Base-by-base conservation (phyloP, 1,140 invertebrate species). In the Antheraea mylitta region DNA sequence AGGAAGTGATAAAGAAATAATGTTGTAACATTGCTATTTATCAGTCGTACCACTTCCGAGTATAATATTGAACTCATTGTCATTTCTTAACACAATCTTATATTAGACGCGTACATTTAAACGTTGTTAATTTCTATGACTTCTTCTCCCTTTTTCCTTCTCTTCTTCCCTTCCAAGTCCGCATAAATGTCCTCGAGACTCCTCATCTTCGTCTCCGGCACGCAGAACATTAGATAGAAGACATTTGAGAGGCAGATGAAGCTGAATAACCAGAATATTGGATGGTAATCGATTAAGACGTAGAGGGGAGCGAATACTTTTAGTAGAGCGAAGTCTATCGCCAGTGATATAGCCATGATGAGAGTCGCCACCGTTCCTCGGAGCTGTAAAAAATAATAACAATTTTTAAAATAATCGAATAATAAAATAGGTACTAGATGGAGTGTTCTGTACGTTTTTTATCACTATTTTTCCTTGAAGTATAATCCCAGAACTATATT, bases 171-270 rank as follows among this genome's bases (percentile, higher is more conserved):
- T 59, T 88, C 85, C 66, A 91, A 71, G 62, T 91, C 89, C 0
- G 83, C 80, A 66, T 91, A 91, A 58, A 96, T 96, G 76, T 96
- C 95, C 78, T 96, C 95, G 30, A 96, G 83, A n/a, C 88, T 94
- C 71, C 95, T 94, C 67, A 96, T 96, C 79, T 96, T 96, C 0
- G 96, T 97, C 82, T 97, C 96, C 5, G 96, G 96, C 0, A 96
- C 93, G 64, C 94, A 94, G 73, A 94, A 92, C 22, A 94, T 94
- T 2, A 95, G 91, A 70, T 95, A 94, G 13, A 96, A 84, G 0
- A 94, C 92, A 16, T 95, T 95, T 1, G 94, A 64, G 0, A 94
- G 84, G 66, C 94, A 94, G 59, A 95, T 86, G 2, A 93, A 90
- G 10, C 96, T 92, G 86, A 96, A 97, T 22, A 95, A 82, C 94